Base-by-base conservation (phyloP, 2,888 invertebrate species). In the Physocephala rufipes region DNA sequence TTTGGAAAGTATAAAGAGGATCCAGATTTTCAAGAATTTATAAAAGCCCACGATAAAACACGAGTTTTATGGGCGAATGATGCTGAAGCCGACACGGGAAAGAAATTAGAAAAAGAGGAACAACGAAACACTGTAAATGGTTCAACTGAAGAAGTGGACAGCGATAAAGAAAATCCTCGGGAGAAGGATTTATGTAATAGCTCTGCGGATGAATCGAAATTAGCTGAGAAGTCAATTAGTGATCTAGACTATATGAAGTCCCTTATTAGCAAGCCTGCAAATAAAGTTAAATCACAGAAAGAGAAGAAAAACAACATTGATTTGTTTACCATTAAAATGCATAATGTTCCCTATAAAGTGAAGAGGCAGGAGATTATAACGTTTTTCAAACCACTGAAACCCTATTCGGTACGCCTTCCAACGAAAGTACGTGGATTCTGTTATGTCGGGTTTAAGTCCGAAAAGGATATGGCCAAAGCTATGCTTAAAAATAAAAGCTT, bases 361-460 rank as follows among this genome's bases (percentile, higher is more conserved):
- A 94, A 92, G 84, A 94, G 96, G 80, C 93, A 92, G 83, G 92
- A 95, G 76, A 88, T 97, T 2, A 92, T 93, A 81, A 91, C 92
- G 76, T 96, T 97, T 82, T 95, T 97, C 78, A 90, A 91, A 78
- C 95, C 95, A 0, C 80, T 94, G 7, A 92, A 92, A 76, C 90
- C 93, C 1, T 92, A 90, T 81, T 93, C 94, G 3, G 91, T 97
- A 70, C 88, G 95, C 74, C 86, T 96, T 58, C 95, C 96, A 0
- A 84, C 88, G n/a, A 89, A 91, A 77, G 88, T 92, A 1, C 91
- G 92, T 81, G 95, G 96, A 7, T 93, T 96, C 79, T 96, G 95
- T 53, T 97, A 92, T 87, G 93, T 95, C n/a, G 95, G 95, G 2
- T 97, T 97, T 80, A 91, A 92, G 84, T 92, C 91, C 3, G 94